These are phyloP conservation scores for Thaumetopoea pityocampa DNA, from an alignment of 1,140 invertebrate species.

Conservation along the genomic window DNA sequence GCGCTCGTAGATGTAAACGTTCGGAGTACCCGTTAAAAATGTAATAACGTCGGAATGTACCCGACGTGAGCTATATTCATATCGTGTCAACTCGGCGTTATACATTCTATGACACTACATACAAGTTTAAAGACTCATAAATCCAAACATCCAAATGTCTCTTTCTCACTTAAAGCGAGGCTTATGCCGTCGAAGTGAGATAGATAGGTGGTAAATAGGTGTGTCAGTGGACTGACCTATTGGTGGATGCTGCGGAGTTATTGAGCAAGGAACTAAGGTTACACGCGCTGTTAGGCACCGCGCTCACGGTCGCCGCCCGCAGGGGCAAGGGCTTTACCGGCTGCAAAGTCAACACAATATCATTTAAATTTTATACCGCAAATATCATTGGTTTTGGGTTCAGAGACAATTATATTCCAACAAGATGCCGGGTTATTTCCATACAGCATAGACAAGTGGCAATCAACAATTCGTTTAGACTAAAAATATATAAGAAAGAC, in stretches of 20 bases:
- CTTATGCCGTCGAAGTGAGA: not conserved
- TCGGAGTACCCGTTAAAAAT: too few relatives aligned
- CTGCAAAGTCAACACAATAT: constrained; percentile 46
- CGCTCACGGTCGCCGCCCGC: constrained; percentile 50
- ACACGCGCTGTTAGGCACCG: constrained; percentile 49
- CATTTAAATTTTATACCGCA: constrained; percentile 13
- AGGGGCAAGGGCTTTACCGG: constrained; percentile 66
- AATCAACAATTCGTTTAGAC: too few relatives aligned
- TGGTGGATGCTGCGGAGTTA: constrained; percentile 56
- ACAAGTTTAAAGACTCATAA: too few relatives aligned
- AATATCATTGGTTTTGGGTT: constrained; percentile 36
- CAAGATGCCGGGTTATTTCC: too few relatives aligned
- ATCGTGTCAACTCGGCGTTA: too few relatives aligned
- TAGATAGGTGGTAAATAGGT: constrained; percentile 8
- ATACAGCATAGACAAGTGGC: too few relatives aligned
- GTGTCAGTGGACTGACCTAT: constrained; percentile 58
- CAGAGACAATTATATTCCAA: not conserved
- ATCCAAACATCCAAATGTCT: not conserved
- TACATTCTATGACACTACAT: too few relatives aligned
- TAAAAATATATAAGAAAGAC: too few relatives aligned
- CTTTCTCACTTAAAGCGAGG: not conserved
- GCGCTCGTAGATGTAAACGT: too few relatives aligned
- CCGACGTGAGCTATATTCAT: too few relatives aligned
- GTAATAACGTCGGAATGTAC: too few relatives aligned
- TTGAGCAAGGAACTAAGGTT: constrained; percentile 69